Base-by-base conservation (phyloP, 64 coral and sea anemone genomes). In the Acropora yongei region DNA sequence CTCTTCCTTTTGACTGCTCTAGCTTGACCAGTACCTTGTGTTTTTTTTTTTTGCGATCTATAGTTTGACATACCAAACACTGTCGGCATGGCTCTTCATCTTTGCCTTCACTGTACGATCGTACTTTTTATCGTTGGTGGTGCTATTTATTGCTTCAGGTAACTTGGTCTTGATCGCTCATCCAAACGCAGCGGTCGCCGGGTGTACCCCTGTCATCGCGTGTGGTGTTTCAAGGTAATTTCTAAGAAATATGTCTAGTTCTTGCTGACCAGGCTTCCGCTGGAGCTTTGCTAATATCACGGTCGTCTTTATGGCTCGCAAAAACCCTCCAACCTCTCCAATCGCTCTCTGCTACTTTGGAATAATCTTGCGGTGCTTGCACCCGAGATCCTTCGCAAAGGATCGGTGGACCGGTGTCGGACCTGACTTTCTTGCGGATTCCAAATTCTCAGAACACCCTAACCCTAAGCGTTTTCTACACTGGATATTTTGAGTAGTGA, bases 191-290 rank as follows among this genome's bases (percentile, higher is more conserved):
- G 73, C 92, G 2, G 55, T 93, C 68, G 83, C 73, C 8, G 50
- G 83, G 20, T 72, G 1, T 12, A 87, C 47, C 3, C 82, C 41
- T 48, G 83, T 87, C 14, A 75, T 67, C n/a, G 51, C 79, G 45
- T 93, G 83, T 9, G 91, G 75, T 4, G 82, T 93, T 11, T 73
- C 74, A 17, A 75, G 7, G 40, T 87, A 93, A 45, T 93, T 93
- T 7, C 57, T 63, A 12, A 93, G 68, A 2, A 93, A 2, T 53
- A 0, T 87, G 57, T 69, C 39, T 4, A 93, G 57, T 55, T 86
- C 85, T 30, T 30, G 30, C 30, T 30, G 30, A 30, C 30, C 30
- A 30, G 30, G 30, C 30, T 30, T 30, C 30, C 30, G 30, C 30
- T 30, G 30, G 30, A 30, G 30, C 30, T 30, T 30, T 30, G 30